Base-by-base conservation (phyloP, 2,888 invertebrate genomes). In the Parapristionchus giblindavisi region DNA sequence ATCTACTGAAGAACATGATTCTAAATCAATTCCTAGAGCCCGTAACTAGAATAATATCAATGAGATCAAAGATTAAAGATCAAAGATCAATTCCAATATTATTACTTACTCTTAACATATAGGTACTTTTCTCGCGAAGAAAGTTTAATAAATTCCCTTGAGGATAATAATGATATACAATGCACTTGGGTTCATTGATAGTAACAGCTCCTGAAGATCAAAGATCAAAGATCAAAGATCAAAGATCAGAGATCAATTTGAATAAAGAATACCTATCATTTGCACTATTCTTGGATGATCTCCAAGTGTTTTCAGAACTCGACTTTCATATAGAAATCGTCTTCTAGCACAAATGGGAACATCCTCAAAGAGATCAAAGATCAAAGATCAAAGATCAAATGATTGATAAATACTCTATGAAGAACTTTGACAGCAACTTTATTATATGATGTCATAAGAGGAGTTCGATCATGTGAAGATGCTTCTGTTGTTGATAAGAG, bases 11-110 rank as follows among this genome's bases (percentile, higher is more conserved):
- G 70, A 70, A 29, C 40, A 70, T 1, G 54, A 54, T 24, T 54
- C 70, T 24, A 70, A n/a, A 52, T 70, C 70, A 38, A 70, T 70
- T n/a, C 70, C 70, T 2, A 70, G 24, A 36, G 54, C 34, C 21
- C 70, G 52, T 40, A 70, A 38, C 70, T 70, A 8, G 56, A 36
- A 21, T 24, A 11, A 14, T 17, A 43, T 14, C 27, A 6, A 34
- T 60, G 14, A 60, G 32, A 34, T 27, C 32, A 60, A 54, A n/a
- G 24, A 6, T 14, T n/a, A n/a, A 54, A n/a, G 27, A 11, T 38
- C 17, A 14, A 1, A 14, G 14, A 3, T n/a, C 14, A 4, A 36
- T 11, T 38, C 21, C 21, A 66, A 48, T 32, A 27, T 11, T 8
- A 21, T 40, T n/a, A 48, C 52, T 38, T 21, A 70, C 70, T 24